Base-by-base conservation (phyloP, 2,888 invertebrate species). In the Dicyrtomina minuta region DNA sequence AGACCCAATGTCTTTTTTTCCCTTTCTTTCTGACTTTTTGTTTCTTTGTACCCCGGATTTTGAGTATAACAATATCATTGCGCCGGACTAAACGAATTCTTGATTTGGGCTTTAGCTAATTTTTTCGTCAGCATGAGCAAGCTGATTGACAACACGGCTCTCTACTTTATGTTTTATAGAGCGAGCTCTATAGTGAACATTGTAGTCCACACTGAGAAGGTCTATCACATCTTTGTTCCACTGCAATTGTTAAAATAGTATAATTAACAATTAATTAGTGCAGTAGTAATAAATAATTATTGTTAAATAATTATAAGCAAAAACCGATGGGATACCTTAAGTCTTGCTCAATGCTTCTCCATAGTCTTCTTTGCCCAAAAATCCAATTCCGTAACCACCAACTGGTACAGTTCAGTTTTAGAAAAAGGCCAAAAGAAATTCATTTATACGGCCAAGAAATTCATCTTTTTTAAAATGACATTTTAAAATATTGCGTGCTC, bases 371-470 rank as follows among this genome's bases (percentile, higher is more conserved):
- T 84, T 1, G 92, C 89, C 94, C 94, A 95, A 65, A 86, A 85
- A 77, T 88, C 84, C 73, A 95, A 84, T 83, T 95, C 93, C 79
- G 87, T 86, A 43, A 86, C 84, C 17, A 94, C 93, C 62, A 95
- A 84, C 79, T 90, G 87, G 71, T 89, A 85, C 65, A 95, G 83
- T 83, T 95, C 94, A 66, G 87, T 86, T 70, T 90, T 86, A 15
- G 93, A 92, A 84, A 95, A 95, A 20, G 94, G 94, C 79, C 95
- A 83, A 82, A 95, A 95, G 81, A 77, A 95, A 92, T 84, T 95
- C 95, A 83, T 94, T 95, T 80, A 95, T 95, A 76, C 95, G 85
- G 0, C 95, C 95, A 33, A 95, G 84, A 84, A 95, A 95, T n/a
- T n/a, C n/a, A 83, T 95, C 94, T 72, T 94, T 85, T 60, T 88